Evolutionary conservation across 1,140 invertebrate species (phyloP).

Genomic region (Cataglyphis hispanica): DNA sequence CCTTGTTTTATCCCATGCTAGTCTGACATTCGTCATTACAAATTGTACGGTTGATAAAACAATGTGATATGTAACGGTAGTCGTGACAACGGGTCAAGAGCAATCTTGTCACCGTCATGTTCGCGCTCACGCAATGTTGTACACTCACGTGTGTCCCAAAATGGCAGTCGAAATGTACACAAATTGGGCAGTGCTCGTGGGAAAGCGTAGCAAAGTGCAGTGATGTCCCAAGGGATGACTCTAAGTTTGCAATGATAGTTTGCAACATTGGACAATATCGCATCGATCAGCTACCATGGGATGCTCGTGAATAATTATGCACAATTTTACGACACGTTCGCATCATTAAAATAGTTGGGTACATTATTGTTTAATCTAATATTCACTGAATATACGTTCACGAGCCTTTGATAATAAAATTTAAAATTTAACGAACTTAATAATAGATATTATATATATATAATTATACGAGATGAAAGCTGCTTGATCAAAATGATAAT

Average conservation of each 20-base stretch:
- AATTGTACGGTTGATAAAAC: conserved; percentile 61
- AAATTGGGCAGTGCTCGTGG: conserved; percentile 51
- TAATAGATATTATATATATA: neutral
- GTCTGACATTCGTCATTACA: conserved; percentile 47
- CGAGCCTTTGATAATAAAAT: neutral
- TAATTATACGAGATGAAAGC: neutral
- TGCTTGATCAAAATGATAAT: conserved; percentile 6
- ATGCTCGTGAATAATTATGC: conserved; percentile 43
- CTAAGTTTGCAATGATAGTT: conserved; percentile 40
- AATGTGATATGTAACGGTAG: conserved; percentile 19
- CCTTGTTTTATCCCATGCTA: conserved; percentile 63
- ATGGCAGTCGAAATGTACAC: conserved; percentile 32
- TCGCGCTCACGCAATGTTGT: conserved; percentile 19
- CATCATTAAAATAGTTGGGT: conserved; percentile 10
- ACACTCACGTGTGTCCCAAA: conserved; percentile 37
- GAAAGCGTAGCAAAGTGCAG: conserved; percentile 54
- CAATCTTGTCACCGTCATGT: conserved; percentile 30
- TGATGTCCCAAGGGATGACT: conserved; percentile 29
- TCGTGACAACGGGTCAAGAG: conserved; percentile 48
- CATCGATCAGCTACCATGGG: conserved; percentile 17
- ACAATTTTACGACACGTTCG: conserved; percentile 9
- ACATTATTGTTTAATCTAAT: neutral
- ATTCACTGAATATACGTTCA: neutral
- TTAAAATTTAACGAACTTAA: conserved; percentile 14
- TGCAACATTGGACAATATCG: conserved; percentile 43